phyloP scores from a whole-genome alignment of 2,888 invertebrate genomes.

The Stramonita haemastoma region DNA sequence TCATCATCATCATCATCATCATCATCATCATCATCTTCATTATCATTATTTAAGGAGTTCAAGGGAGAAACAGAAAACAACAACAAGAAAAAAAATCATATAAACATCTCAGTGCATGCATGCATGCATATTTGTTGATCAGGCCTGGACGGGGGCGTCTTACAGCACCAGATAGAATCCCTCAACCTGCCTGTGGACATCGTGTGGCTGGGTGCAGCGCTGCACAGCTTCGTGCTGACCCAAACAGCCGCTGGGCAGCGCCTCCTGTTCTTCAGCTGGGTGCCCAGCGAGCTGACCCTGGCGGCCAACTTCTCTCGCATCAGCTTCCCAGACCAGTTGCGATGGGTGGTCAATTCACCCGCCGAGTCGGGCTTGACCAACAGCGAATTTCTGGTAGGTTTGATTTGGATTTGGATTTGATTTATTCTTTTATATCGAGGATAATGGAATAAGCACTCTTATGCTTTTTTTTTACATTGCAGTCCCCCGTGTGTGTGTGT shows the following conservation, averaged over 20 bases:
- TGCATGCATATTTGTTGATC: slow-evolving; percentile 27
- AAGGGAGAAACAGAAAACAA: no score
- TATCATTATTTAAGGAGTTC: no score
- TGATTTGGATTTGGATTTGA: not conserved
- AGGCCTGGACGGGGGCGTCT: slow-evolving; percentile 68
- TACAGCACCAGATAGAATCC: slow-evolving; percentile 80
- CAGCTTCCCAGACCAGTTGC: slow-evolving; percentile 80
- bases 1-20: no score
- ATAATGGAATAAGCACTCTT: no score
- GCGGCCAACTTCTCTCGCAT: slow-evolving; percentile 81
- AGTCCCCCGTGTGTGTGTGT: no score
- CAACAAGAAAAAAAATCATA: no score
- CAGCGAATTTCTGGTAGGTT: slow-evolving; percentile 16
- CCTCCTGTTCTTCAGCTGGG: slow-evolving; percentile 84
- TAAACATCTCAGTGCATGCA: slow-evolving; percentile 29
- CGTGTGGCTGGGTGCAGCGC: slow-evolving; percentile 84
- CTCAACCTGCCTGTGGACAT: slow-evolving; percentile 83
- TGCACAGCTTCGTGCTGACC: slow-evolving; percentile 77
- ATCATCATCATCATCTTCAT: no score
- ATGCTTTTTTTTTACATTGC: no score
- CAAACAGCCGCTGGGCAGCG: slow-evolving; percentile 76
- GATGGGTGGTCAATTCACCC: not conserved
- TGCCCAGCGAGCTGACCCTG: slow-evolving; percentile 80
- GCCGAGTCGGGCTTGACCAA: not conserved
- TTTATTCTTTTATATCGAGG: no score